Evolutionary conservation across 2,888 invertebrate genomes (phyloP), one percentile per base, ranked within the genome.

Genomic region (Cordylochernes scorpioides): DNA sequence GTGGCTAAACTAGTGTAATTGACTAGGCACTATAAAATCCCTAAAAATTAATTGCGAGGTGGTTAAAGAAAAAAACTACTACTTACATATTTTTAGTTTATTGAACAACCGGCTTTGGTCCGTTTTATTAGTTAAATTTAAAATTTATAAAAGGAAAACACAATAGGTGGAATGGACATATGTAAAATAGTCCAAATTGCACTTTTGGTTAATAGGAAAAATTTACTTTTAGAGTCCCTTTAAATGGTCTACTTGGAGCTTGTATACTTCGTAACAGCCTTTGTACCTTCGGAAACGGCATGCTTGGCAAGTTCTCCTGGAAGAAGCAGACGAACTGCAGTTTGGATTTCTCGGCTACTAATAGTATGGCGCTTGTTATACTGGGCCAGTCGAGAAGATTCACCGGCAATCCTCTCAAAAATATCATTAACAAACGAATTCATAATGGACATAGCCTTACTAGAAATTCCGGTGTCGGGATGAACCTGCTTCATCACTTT

Each of bases 361-460:
- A 74, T 57, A 0, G 71, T 72, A 0, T 59, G 14, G 14, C 22
- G 38, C 61, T 22, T 22, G 14, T 22, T 61, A 46, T 66, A 65
- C 7, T 62, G 61, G 1, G 65, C 64, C 33, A 72, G 46, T 27
- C 63, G 61, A 0, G 64, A 62, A 0, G 69, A 63, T 45, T 71
- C 68, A 0, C 58, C 53, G 0, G 69, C 69, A 25, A 73, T 65
- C 25, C 65, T 61, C 47, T 73, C 70, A 44, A 74, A 58, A 44
- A 70, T 65, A 41, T 74, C 71, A 41, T 65, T 67, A 1, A 73
- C 66, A 36, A 72, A 72, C 43, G 64, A 65, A 50, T 71, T 68
- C 68, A 72, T 68, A 39, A 71, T 68, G 12, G 39, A 40, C 43
- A 52, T 52, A 27, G 54, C 53, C 36, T 53, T 54, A 24, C 49